Percentiles rank a stretch among this genome's conserved stretches.
phyloP scores from a whole-genome alignment of 2,113 vertebrate genomes.

The Semicossyphus pulcher region DNA sequence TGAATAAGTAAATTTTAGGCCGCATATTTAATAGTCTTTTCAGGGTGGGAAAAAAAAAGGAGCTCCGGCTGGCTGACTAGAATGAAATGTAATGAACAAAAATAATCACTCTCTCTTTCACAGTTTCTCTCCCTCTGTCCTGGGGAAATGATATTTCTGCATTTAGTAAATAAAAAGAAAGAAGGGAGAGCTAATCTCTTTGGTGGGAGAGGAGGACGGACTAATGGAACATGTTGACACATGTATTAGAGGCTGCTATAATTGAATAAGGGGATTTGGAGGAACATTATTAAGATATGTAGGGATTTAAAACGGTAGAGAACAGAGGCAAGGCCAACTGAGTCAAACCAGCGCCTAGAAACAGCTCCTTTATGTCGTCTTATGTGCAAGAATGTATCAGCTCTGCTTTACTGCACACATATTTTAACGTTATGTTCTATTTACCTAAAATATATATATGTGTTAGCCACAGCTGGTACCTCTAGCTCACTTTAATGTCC shows the following conservation, averaged over 20 bases:
- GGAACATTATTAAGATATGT: constrained; percentile 55
- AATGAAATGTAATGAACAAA: constrained; percentile 64
- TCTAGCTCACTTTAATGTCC: not conserved
- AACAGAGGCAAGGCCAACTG: constrained; percentile 36
- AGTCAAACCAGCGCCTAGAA: constrained; percentile 27
- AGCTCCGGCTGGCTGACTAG: constrained; percentile 37
- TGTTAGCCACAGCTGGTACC: not conserved
- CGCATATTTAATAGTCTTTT: constrained; percentile 66
- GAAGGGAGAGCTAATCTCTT: constrained; percentile 67
- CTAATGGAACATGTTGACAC: constrained; percentile 80
- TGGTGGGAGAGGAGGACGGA: constrained; percentile 55
- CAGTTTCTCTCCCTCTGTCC: constrained; percentile 45
- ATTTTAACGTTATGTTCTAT: not conserved
- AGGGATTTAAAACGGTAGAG: constrained; percentile 50
- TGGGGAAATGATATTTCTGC: constrained; percentile 68
- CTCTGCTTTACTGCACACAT: not conserved
- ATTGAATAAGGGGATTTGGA: constrained; percentile 77
- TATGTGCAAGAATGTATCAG: not conserved
- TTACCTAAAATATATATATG: not conserved
- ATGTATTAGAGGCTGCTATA: constrained; percentile 71
- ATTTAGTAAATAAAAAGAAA: constrained; percentile 74
- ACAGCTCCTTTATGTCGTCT: constrained; percentile 2
- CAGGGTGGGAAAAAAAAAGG: constrained; percentile 4
- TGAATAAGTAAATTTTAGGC: constrained; percentile 60
- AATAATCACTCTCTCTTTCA: constrained; percentile 62